phyloP scores from a whole-genome alignment of 2,113 vertebrate genomes.

The Catharus fuscescens region DNA sequence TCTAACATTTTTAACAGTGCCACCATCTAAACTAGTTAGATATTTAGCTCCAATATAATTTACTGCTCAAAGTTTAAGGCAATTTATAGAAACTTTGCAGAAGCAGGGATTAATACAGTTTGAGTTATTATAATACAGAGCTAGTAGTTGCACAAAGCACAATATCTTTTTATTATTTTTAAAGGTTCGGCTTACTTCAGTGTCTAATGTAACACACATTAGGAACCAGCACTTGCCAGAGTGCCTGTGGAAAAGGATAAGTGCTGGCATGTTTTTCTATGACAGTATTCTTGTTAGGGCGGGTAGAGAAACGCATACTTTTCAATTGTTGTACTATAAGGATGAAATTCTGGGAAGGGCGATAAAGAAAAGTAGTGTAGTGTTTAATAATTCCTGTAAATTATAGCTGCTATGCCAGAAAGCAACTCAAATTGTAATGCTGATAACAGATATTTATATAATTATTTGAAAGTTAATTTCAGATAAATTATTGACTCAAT shows the following conservation, averaged over 20 bases:
- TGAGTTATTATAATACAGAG: not conserved
- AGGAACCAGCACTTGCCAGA: not conserved
- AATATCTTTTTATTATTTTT: not conserved
- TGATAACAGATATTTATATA: not conserved
- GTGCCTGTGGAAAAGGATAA: not conserved
- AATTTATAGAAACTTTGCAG: not conserved
- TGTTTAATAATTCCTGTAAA: not conserved
- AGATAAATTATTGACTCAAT: not conserved
- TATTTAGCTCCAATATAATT: not conserved
- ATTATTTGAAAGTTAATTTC: not conserved
- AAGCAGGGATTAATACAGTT: not conserved
- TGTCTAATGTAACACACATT: not conserved
- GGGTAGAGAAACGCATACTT: not conserved
- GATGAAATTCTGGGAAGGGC: not conserved
- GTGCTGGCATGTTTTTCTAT: not conserved
- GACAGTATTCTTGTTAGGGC: not conserved
- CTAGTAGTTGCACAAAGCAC: not conserved
- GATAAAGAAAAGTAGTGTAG: not conserved
- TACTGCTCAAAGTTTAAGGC: not conserved
- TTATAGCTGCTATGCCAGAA: not conserved
- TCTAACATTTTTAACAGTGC: conserved; percentile 23
- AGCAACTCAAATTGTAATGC: not conserved
- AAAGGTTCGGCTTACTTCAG: not conserved
- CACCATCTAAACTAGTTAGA: not conserved
- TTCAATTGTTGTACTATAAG: not conserved